phyloP scores from a whole-genome alignment of 1,140 invertebrate species.

The Ruditapes philippinarum region DNA sequence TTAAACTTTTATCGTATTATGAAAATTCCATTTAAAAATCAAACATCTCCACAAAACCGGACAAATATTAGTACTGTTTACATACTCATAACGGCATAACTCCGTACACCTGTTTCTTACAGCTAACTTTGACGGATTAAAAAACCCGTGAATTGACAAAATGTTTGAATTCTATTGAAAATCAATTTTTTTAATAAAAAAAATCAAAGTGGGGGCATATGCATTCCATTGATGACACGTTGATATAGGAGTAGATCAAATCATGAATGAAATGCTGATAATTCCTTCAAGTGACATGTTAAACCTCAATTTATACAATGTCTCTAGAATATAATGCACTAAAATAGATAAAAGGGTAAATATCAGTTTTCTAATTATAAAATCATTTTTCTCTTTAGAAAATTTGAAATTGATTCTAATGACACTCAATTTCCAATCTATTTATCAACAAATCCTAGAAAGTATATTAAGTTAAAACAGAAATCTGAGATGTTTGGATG shows the following conservation, averaged over 20 bases:
- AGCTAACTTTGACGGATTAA: background rate
- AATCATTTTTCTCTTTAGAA: background rate
- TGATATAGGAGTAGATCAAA: background rate
- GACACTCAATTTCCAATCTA: background rate
- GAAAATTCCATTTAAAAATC: slow-evolving; percentile 31
- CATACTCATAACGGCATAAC: background rate
- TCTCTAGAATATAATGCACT: background rate
- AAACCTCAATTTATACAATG: background rate
- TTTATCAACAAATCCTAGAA: background rate
- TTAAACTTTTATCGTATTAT: background rate
- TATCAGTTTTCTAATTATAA: slow-evolving; percentile 7
- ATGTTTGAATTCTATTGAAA: slow-evolving; percentile 22
- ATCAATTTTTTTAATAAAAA: slow-evolving; percentile 37
- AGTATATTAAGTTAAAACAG: background rate
- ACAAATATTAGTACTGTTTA: background rate
- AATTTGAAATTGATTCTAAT: background rate
- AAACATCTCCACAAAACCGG: background rate
- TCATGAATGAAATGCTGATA: background rate
- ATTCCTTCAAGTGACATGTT: slow-evolving; percentile 17
- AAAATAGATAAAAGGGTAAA: background rate
- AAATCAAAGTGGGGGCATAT: background rate
- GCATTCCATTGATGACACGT: background rate
- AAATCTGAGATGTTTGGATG: background rate
- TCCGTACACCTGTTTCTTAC: background rate
- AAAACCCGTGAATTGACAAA: background rate